phyloP scores from a whole-genome alignment of 2,888 invertebrate genomes.

The Hemicrepidius hirtus region DNA sequence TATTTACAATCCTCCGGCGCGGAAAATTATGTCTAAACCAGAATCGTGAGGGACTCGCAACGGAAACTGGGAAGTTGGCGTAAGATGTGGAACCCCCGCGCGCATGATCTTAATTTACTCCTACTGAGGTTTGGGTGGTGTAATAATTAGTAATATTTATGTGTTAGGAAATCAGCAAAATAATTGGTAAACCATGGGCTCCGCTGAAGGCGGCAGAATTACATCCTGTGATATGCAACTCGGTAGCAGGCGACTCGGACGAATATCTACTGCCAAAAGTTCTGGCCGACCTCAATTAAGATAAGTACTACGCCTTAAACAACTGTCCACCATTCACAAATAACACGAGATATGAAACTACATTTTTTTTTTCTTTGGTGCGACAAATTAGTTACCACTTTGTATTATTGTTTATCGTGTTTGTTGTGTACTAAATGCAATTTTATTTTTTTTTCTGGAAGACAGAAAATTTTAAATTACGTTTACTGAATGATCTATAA shows the following conservation, averaged over 20 bases:
- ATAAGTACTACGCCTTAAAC: conserved; percentile 51
- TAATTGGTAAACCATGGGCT: conserved; percentile 76
- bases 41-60: too few relatives aligned
- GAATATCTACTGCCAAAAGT: conserved; percentile 77
- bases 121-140: neutral
- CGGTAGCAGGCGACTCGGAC: conserved; percentile 74
- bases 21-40: too few relatives aligned
- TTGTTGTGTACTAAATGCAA: neutral
- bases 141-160: neutral
- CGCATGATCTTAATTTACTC: neutral
- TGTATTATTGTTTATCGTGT: conserved; percentile 1
- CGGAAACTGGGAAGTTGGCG: too few relatives aligned
- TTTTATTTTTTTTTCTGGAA: conserved; percentile 12
- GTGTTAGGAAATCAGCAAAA: conserved; percentile 74
- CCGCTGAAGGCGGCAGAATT: conserved; percentile 73
- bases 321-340: conserved; percentile 42
- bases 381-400: conserved; percentile 30
- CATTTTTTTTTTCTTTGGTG: conserved; percentile 3
- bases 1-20: too few relatives aligned
- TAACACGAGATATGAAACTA: conserved; percentile 34
- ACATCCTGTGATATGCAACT: conserved; percentile 75
- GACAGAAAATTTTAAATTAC: conserved; percentile 15
- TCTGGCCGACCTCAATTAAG: conserved; percentile 74
- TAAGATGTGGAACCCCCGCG: too few relatives aligned
- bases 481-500: neutral